Evolutionary conservation across 2,888 invertebrate genomes (phyloP).

Genomic region (Eugnorisma glareosa): DNA sequence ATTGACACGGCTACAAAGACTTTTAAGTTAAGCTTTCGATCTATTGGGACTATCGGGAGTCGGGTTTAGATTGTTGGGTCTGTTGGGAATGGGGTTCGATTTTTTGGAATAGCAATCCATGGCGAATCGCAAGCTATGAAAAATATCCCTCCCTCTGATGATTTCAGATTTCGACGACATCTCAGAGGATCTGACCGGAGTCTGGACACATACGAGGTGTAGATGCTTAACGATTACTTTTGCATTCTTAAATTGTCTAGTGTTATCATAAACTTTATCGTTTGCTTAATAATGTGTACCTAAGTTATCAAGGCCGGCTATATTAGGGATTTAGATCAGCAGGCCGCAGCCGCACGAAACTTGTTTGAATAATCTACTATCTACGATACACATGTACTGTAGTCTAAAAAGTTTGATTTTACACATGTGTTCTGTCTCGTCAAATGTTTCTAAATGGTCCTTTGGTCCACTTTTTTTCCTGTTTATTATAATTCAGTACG

Average conservation of each 20-base stretch:
- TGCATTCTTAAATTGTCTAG: not conserved
- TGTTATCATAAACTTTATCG: slow-evolving; percentile 1
- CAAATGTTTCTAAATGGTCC: not conserved
- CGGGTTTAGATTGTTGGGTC: not conserved
- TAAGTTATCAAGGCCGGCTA: slow-evolving; percentile 41
- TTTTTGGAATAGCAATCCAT: not conserved
- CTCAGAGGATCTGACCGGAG: too few species aligned
- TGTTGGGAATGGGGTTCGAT: not conserved
- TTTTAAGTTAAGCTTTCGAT: not conserved
- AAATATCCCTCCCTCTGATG: not conserved
- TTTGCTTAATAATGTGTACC: slow-evolving; percentile 17
- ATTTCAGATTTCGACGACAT: too few species aligned
- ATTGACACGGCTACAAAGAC: too few species aligned
- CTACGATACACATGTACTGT: too few species aligned
- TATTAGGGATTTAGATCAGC: slow-evolving; percentile 40
- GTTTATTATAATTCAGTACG: not conserved
- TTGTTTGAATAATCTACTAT: slow-evolving; percentile 4
- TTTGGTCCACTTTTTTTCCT: not conserved
- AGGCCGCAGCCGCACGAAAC: slow-evolving; percentile 17
- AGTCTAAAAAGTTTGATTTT: not conserved
- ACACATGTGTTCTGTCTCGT: not conserved
- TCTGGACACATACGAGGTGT: not conserved
- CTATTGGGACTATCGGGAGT: not conserved
- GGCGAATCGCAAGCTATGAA: not conserved
- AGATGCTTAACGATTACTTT: not conserved